Base-by-base conservation (phyloP, 2,888 invertebrate genomes). In the Alentia gelatinosa region DNA sequence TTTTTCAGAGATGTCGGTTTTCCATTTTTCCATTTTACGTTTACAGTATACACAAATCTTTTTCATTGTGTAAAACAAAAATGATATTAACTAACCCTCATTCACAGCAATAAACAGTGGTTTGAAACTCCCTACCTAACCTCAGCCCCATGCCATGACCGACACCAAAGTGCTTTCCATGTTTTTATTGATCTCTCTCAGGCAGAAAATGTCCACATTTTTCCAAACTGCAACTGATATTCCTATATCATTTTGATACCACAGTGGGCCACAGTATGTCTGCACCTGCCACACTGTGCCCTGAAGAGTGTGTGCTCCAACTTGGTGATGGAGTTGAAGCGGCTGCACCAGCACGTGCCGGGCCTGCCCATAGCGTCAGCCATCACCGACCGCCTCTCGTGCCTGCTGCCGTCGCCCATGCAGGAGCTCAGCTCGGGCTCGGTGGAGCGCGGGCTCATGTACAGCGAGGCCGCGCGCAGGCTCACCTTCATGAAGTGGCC, bases 401-500 rank as follows among this genome's bases (percentile, higher is more conserved):
- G 96, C 93, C 96, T 96, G 84, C 95, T 92, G 95, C 96, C 93
- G 23, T 92, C 92, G 90, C 35, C 26, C 19, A 37, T 40, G 68
- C 56, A 47, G 50, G 90, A 90, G 93, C 56, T 30, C 0, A 63
- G 47, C 39, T 92, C 94, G 92, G 94, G 94, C 92, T 91, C 94
- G 0, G 94, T 95, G 7, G 96, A 96, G 90, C 95, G 96, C 89
- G 93, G 95, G 12, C 94, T 96, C 91, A 99, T 99, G 99, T 98
- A 98, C 96, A 98, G 98, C 93, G 99, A 99, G 96, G 98, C 98
- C 0, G 98, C 98, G 92, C 97, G 99, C 79, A 97, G 98, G 94
- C 98, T 98, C 95, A 98, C 99, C 0, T 99, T 99, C 96, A 97
- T 97, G 93, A 97, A 98, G 95, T 99, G 99, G 99, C 99, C 99